phyloP scores from a whole-genome alignment of 2,113 vertebrate species.

The Tautogolabrus adspersus region DNA sequence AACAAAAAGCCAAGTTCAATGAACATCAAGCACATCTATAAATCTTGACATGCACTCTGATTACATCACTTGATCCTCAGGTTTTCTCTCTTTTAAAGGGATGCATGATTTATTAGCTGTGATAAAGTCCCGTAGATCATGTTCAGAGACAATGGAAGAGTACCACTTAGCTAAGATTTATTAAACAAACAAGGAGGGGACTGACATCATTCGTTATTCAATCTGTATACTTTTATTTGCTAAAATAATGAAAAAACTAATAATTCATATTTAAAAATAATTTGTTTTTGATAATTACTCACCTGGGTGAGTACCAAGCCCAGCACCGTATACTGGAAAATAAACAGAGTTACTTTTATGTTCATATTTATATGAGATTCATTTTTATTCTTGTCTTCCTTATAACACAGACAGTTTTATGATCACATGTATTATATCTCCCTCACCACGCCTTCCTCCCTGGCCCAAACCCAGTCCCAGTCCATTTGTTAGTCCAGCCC shows the following conservation, averaged over 20 bases:
- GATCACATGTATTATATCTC: too few species aligned
- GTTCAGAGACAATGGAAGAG: conserved; percentile 26
- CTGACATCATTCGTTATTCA: background rate
- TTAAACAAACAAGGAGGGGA: conserved; percentile 23
- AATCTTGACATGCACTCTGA: conserved; percentile 31
- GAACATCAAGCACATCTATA: conserved; percentile 15
- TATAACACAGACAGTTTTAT: background rate
- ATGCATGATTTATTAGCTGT: conserved; percentile 21
- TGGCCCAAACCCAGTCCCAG: conserved; percentile 62
- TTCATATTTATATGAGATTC: background rate
- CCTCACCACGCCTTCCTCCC: conserved; percentile 70
- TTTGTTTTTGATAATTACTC: conserved; percentile 4
- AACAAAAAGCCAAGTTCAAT: conserved; percentile 44
- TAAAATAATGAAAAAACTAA: background rate
- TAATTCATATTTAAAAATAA: too few species aligned
- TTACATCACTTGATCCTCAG: conserved; percentile 3
- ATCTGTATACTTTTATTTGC: background rate
- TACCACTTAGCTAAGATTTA: conserved; percentile 33
- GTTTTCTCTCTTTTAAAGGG: conserved; percentile 11
- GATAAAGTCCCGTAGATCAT: conserved; percentile 19
- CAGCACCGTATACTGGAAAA: conserved; percentile 69
- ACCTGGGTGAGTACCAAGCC: conserved; percentile 73
- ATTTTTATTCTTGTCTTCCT: background rate
- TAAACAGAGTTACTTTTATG: conserved; percentile 1
- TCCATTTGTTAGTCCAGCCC: conserved; percentile 67